These are phyloP conservation scores for Diadegma fenestrale DNA, from an alignment of 2,888 invertebrate species.

Conservation along the genomic window DNA sequence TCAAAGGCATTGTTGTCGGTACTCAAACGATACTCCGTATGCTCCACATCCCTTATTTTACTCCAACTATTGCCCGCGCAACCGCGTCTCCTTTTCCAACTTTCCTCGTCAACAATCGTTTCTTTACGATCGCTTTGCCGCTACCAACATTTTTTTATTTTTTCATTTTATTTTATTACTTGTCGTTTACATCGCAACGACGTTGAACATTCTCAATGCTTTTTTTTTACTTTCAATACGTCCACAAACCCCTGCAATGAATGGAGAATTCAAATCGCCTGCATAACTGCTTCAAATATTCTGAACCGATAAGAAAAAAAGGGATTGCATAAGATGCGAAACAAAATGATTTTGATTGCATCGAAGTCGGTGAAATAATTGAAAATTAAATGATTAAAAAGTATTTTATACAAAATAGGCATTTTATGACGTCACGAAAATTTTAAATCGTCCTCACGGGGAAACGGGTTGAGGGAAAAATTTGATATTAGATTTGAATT, in stretches of 20 bases:
- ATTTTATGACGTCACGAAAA: too few relatives aligned
- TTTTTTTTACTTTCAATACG: background rate
- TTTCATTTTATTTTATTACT: background rate
- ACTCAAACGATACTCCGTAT: conserved; percentile 61
- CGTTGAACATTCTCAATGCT: background rate
- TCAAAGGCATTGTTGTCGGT: conserved; percentile 65
- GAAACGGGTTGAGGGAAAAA: too few relatives aligned
- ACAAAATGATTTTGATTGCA: background rate
- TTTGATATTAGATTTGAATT: too few relatives aligned
- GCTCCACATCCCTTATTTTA: conserved; percentile 50
- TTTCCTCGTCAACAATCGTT: conserved; percentile 32
- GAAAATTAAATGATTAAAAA: too few relatives aligned
- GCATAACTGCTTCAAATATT: background rate
- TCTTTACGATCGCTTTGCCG: background rate
- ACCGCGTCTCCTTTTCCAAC: background rate
- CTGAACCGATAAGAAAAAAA: background rate
- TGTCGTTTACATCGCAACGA: background rate
- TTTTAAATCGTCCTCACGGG: too few relatives aligned
- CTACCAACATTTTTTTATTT: background rate
- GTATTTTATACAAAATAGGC: too few relatives aligned
- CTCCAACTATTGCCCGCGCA: conserved; percentile 30
- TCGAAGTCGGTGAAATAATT: too few relatives aligned
- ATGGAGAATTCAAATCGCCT: background rate
- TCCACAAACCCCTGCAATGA: background rate
- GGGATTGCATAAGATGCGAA: background rate